These are phyloP conservation scores for Eleutherodactylus coqui DNA, from an alignment of 2,797 vertebrate species.

Conservation along the genomic window DNA sequence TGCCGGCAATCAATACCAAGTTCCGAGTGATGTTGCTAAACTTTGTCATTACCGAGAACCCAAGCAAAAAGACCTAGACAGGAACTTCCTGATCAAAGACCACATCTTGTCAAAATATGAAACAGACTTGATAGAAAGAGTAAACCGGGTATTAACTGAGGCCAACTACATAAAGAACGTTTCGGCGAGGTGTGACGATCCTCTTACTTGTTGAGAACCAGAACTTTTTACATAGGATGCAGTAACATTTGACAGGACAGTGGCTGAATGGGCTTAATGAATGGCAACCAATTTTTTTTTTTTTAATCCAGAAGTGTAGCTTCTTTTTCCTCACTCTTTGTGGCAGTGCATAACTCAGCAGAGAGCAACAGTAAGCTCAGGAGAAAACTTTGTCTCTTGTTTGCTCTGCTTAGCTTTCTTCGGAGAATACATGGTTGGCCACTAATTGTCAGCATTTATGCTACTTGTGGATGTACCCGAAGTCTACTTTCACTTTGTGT, in stretches of 20 bases:
- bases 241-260: neutral
- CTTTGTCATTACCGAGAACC: conserved; percentile 56
- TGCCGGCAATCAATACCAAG: neutral
- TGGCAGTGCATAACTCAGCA: neutral
- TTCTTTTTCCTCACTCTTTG: neutral
- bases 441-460: neutral
- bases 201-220: neutral
- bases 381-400: neutral
- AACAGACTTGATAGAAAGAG: conserved; percentile 4
- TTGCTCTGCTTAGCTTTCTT: neutral
- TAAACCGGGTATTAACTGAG: conserved; percentile 27
- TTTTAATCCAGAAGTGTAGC: neutral
- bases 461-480: no score
- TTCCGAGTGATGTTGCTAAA: conserved; percentile 43
- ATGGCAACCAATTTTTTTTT: neutral
- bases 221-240: neutral
- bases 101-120: conserved; percentile 39
- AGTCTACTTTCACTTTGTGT: no score
- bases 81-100: conserved; percentile 26
- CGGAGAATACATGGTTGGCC: neutral
- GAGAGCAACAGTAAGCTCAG: neutral
- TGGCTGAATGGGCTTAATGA: neutral
- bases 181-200: neutral
- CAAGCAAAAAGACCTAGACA: conserved; percentile 43
- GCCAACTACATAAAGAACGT: neutral